Evolutionary conservation across 2,888 invertebrate genomes (phyloP).

Genomic region (Tachina grossa): DNA sequence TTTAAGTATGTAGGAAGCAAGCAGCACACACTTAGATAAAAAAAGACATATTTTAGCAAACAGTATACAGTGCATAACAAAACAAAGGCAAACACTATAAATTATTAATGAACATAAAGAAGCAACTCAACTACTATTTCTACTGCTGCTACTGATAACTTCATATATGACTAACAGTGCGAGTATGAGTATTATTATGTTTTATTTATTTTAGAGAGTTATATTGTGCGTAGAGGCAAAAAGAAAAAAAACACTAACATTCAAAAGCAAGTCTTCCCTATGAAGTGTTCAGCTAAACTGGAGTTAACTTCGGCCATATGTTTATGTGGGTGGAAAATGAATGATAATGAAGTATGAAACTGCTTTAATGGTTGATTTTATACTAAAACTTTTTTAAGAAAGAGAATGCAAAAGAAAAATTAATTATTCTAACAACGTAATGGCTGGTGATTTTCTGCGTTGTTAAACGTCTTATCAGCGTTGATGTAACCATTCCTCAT

Average conservation of each 20-base stretch:
- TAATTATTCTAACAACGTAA: no score
- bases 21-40: constrained; percentile 9
- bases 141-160: constrained; percentile 33
- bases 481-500: no score
- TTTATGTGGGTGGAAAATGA: not conserved
- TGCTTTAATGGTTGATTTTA: no score
- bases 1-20: not conserved
- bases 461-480: no score
- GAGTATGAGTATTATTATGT: not conserved
- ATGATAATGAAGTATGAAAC: no score
- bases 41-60: constrained; percentile 13
- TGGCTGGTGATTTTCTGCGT: no score
- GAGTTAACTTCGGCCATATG: not conserved
- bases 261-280: not conserved
- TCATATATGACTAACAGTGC: not conserved
- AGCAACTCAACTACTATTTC: constrained; percentile 25
- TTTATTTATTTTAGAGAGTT: not conserved
- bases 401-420: no score
- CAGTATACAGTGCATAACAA: constrained; percentile 50
- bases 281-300: not conserved
- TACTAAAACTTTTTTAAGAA: no score
- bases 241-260: not conserved
- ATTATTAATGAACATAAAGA: constrained; percentile 59
- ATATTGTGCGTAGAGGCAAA: not conserved
- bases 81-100: constrained; percentile 47